These are phyloP conservation scores for Arrhamphus sclerolepis DNA, from an alignment of 2,797 vertebrate genomes.

Conservation along the genomic window DNA sequence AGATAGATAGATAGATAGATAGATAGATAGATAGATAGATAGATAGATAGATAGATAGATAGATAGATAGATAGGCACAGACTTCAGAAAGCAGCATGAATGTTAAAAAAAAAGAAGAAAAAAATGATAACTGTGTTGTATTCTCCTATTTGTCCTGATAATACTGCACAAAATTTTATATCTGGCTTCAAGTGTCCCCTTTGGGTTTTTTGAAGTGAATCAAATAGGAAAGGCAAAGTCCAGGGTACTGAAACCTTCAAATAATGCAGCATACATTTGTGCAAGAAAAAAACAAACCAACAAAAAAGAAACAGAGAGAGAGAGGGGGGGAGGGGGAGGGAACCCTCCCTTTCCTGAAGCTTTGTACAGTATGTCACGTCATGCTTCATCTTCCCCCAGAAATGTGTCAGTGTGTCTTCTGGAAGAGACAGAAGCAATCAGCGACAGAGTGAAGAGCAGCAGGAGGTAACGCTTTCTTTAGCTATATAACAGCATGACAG, in stretches of 20 bases:
- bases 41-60: too few species aligned
- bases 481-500: background rate
- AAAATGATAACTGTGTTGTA: too few species aligned
- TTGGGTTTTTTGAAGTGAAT: too few species aligned
- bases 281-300: background rate
- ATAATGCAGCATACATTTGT: too few species aligned
- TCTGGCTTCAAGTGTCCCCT: too few species aligned
- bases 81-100: too few species aligned
- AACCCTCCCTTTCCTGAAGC: constrained; percentile 31
- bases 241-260: too few species aligned
- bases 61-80: too few species aligned
- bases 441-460: background rate
- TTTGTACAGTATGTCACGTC: constrained; percentile 43
- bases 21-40: too few species aligned
- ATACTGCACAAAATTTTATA: background rate
- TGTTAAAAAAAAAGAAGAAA: background rate
- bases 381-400: constrained; percentile 47
- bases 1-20: too few species aligned
- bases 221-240: too few species aligned
- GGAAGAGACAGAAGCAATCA: constrained; percentile 1
- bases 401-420: constrained; percentile 21
- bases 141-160: background rate
- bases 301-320: constrained; percentile 5
- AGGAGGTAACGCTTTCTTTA: constrained; percentile 34
- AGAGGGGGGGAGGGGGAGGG: too few species aligned